Conservation (phyloP, 2,888 invertebrate genomes). For the Willowsia nigromaculata region DNA sequence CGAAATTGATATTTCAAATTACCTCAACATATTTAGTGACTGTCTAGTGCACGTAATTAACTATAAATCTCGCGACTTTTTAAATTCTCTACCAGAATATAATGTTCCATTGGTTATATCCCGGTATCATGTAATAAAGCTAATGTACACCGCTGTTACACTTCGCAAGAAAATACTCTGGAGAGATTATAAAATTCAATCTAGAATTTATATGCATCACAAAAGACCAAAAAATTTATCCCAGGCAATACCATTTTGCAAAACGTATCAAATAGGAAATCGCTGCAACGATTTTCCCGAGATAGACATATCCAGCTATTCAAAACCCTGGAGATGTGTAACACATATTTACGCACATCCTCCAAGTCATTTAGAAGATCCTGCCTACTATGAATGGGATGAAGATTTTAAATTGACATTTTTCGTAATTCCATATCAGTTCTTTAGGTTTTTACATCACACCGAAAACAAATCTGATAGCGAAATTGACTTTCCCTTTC, state of each 20-base stretch:
- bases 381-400: not conserved
- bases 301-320: not conserved
- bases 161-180: not conserved
- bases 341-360: not conserved
- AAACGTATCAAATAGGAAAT: not conserved
- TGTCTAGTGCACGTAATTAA: not conserved
- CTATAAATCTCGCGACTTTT: not conserved
- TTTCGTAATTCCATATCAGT: not conserved
- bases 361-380: not conserved
- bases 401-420: not conserved
- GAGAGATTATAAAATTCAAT: not conserved
- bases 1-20: no score
- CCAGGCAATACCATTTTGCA: not conserved
- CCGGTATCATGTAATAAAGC: not conserved
- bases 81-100: not conserved
- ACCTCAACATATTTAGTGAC: no score
- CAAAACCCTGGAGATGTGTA: not conserved
- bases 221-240: no score
- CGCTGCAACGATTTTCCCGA: not conserved
- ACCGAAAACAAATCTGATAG: no score
- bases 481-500: no score
- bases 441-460: not conserved
- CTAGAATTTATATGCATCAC: not conserved
- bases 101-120: not conserved
- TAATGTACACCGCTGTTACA: not conserved